Conservation (phyloP, 2,888 invertebrate genomes). For the Cinara cedri region DNA sequence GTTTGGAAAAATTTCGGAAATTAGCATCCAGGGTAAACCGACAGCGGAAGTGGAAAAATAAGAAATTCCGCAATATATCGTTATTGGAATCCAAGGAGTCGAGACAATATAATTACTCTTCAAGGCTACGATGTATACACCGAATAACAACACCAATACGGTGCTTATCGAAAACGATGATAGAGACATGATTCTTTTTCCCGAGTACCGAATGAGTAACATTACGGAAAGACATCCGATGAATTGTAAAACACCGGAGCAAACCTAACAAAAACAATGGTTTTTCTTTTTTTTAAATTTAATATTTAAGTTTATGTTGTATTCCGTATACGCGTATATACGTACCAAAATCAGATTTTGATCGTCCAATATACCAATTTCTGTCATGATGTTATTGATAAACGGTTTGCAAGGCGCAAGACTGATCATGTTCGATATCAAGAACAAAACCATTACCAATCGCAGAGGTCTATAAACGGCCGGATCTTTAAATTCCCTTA, state of each 20-base stretch:
- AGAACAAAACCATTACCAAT: slow-evolving; percentile 24
- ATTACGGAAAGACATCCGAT: slow-evolving; percentile 46
- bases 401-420: neutral
- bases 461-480: slow-evolving; percentile 12
- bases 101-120: neutral
- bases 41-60: neutral
- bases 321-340: neutral
- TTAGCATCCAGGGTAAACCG: slow-evolving; percentile 18
- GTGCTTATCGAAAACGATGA: slow-evolving; percentile 41
- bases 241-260: slow-evolving; percentile 28
- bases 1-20: slow-evolving; percentile 36
- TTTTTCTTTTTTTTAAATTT: neutral
- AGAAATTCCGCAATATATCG: neutral
- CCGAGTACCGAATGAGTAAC: slow-evolving; percentile 46
- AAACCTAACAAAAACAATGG: neutral
- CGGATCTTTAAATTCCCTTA: neutral
- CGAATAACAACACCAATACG: slow-evolving; percentile 39
- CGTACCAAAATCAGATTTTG: neutral
- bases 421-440: neutral
- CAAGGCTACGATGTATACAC: slow-evolving; percentile 36
- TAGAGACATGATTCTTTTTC: slow-evolving; percentile 57
- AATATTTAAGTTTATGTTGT: neutral
- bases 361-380: neutral
- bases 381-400: neutral
- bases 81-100: slow-evolving; percentile 9